phyloP scores from a whole-genome alignment of 2,888 invertebrate genomes.

The Aethes cnicana region DNA sequence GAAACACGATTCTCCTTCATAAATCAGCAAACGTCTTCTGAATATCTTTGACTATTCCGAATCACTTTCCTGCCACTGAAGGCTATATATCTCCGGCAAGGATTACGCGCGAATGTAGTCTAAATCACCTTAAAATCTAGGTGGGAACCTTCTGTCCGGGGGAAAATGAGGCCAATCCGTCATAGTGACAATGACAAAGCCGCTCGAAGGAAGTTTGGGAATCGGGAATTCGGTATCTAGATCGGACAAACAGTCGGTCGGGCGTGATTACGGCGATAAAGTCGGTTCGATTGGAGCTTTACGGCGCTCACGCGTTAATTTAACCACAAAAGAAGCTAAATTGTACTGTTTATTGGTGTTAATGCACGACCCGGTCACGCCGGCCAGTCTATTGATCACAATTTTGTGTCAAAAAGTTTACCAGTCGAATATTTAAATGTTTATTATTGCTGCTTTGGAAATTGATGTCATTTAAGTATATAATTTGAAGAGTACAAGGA shows the following conservation, averaged over 20 bases:
- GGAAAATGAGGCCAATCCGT: constrained; percentile 56
- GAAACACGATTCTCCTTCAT: constrained; percentile 20
- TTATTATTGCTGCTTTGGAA: too few relatives aligned
- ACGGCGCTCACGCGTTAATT: constrained; percentile 1
- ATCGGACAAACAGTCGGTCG: constrained; percentile 7
- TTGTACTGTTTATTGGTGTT: constrained; percentile 1
- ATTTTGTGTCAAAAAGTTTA: too few relatives aligned
- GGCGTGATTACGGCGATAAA: constrained; percentile 16
- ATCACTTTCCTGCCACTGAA: constrained; percentile 31
- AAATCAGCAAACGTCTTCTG: constrained; percentile 18
- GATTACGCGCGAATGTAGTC: constrained; percentile 29
- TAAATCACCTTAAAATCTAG: constrained; percentile 42
- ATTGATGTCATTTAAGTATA: too few relatives aligned
- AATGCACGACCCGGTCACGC: too few relatives aligned
- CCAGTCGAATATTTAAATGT: too few relatives aligned
- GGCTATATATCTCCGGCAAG: constrained; percentile 28
- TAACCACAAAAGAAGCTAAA: not conserved
- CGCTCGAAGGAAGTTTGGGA: constrained; percentile 33
- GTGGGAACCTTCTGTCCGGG: constrained; percentile 31
- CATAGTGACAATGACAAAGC: constrained; percentile 64
- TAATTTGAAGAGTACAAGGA: too few relatives aligned
- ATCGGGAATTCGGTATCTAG: constrained; percentile 20
- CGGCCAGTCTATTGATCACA: too few relatives aligned
- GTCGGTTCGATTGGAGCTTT: constrained; percentile 8
- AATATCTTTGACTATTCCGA: constrained; percentile 30